Percentiles rank a stretch among this genome's conserved stretches.
Evolutionary conservation across 2,888 invertebrate genomes (phyloP).

Genomic region (Allolobophora icterica): DNA sequence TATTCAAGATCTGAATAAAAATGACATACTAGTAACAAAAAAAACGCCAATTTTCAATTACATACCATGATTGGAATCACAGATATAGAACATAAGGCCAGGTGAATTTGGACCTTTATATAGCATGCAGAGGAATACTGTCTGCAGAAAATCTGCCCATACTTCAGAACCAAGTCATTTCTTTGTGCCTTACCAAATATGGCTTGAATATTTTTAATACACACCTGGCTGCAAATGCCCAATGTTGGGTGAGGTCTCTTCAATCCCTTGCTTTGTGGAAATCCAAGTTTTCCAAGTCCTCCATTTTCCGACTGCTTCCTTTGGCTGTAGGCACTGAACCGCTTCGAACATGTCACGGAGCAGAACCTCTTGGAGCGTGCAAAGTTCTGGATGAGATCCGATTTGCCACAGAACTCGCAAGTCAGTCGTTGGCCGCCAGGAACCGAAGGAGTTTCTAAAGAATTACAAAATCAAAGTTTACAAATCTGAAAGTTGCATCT

Average conservation of each 20-base stretch:
- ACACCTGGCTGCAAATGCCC: neutral
- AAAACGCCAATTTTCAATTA: neutral
- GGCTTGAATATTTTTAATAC: neutral
- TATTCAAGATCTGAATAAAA: no score
- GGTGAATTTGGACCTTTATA: neutral
- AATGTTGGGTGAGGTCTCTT: neutral
- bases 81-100: neutral
- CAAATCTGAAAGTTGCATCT: neutral
- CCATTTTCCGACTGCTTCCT: constrained; percentile 29
- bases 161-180: neutral
- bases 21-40: neutral
- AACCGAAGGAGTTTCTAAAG: neutral
- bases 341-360: constrained; percentile 76
- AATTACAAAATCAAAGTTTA: neutral
- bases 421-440: constrained; percentile 47
- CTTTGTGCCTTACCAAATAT: neutral
- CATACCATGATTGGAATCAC: neutral
- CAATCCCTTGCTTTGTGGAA: neutral
- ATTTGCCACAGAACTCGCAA: constrained; percentile 79
- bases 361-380: constrained; percentile 78
- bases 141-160: no score
- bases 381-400: constrained; percentile 73
- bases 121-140: no score
- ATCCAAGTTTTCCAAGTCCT: neutral
- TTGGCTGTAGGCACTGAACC: constrained; percentile 60